phyloP scores from a whole-genome alignment of 2,888 invertebrate species.

The Melanostoma scalare region DNA sequence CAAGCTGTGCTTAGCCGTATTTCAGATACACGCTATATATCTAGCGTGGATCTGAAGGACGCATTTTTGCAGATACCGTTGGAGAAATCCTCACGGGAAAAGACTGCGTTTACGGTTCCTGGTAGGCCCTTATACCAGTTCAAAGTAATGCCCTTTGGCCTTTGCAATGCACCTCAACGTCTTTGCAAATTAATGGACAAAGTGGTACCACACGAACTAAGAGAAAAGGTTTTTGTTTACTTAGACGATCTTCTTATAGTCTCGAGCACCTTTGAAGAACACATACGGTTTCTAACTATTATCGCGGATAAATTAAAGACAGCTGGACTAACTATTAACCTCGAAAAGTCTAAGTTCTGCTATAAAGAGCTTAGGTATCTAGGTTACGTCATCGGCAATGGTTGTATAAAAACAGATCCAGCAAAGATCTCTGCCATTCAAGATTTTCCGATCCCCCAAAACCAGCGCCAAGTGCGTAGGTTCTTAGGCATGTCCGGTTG shows the following conservation, averaged over 20 bases:
- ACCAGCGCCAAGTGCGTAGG: constrained; percentile 56
- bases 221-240: constrained; percentile 54
- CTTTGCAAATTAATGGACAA: too few species aligned
- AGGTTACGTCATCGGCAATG: constrained; percentile 6
- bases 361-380: not conserved
- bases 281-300: constrained; percentile 14
- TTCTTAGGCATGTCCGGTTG: constrained; percentile 71
- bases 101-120: constrained; percentile 63
- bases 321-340: constrained; percentile 7
- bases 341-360: constrained; percentile 39
- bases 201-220: too few species aligned
- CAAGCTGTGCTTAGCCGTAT: too few species aligned
- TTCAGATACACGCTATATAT: too few species aligned
- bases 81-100: not conserved
- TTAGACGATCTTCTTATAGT: constrained; percentile 58
- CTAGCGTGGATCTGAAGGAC: too few species aligned
- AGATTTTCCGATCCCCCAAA: constrained; percentile 10
- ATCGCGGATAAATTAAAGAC: constrained; percentile 32
- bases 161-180: too few species aligned
- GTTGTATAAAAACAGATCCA: constrained; percentile 8
- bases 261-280: constrained; percentile 36
- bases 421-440: constrained; percentile 29
- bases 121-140: constrained; percentile 20
- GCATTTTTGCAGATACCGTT: too few species aligned
- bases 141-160: too few species aligned